Conservation (phyloP, 30 jellyfish, hydroid and myxozoan genomes). For the Aurelia sp. region DNA sequence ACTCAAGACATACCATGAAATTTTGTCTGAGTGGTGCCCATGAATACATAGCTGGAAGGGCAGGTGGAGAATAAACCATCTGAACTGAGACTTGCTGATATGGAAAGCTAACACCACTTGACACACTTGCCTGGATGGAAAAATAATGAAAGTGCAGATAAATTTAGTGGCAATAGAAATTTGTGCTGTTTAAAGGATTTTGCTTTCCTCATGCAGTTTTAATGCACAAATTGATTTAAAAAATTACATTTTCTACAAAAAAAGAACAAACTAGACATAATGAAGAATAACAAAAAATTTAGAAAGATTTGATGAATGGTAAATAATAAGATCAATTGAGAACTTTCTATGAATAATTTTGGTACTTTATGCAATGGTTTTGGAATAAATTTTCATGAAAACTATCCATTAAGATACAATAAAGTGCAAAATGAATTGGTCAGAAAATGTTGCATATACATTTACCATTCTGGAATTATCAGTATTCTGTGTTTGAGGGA, state of each 20-base stretch:
- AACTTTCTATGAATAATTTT: no score
- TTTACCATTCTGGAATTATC: conserved; percentile 70
- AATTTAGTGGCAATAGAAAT: no score
- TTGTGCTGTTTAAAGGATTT: no score
- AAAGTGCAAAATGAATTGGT: background rate
- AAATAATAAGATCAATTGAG: background rate
- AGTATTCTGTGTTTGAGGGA: conserved; percentile 58
- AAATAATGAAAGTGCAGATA: background rate
- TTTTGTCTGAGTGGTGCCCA: conserved; percentile 96
- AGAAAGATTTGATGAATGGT: background rate
- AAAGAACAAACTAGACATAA: background rate
- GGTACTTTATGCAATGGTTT: no score
- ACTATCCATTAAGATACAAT: background rate
- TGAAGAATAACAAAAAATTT: background rate
- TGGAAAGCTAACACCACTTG: conserved; percentile 91
- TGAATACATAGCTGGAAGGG: conserved; percentile 85
- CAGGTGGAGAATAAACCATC: conserved; percentile 79
- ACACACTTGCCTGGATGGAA: conserved; percentile 51
- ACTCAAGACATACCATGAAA: conserved; percentile 69
- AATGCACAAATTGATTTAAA: no score
- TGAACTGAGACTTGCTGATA: conserved; percentile 75
- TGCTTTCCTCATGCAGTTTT: no score
- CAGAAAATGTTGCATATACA: background rate
- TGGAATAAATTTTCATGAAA: no score
- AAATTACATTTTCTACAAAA: no score